A percentile compares a stretch with the other conserved stretches of the same genome.
phyloP scores from a whole-genome alignment of 2,888 invertebrate species.

The Hecatera dysodea region DNA sequence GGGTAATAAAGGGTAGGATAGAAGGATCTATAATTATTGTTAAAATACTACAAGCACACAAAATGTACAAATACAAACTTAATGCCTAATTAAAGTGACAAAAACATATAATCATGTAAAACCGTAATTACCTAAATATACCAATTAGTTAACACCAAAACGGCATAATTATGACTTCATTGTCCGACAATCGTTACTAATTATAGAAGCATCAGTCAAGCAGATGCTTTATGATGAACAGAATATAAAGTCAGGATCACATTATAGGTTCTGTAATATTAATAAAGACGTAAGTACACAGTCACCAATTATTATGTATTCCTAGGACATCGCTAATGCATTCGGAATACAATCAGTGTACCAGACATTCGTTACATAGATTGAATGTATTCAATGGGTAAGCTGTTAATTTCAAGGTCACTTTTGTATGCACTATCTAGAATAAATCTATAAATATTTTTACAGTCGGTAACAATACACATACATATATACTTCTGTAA shows the following conservation, averaged over 20 bases:
- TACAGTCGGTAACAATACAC: background rate
- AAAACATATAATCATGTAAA: background rate
- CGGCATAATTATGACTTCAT: background rate
- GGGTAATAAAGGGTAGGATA: background rate
- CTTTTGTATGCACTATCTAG: background rate
- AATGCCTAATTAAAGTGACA: background rate
- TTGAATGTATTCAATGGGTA: background rate
- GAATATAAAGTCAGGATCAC: background rate
- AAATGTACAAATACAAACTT: too few relatives aligned
- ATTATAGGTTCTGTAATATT: background rate
- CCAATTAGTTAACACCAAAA: background rate
- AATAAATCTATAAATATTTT: background rate
- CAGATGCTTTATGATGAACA: background rate
- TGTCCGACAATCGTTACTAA: background rate
- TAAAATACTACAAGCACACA: too few relatives aligned
- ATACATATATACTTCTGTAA: background rate
- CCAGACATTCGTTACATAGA: conserved; percentile 5
- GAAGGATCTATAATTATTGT: too few relatives aligned
- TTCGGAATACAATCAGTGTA: conserved; percentile 30
- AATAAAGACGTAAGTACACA: conserved; percentile 2
- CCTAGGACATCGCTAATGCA: conserved; percentile 12
- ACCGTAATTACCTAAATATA: background rate
- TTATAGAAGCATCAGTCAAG: background rate
- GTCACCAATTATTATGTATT: conserved; percentile 31
- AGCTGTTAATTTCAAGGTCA: conserved; percentile 22